Evolutionary conservation across 92 coral and sea anemone species (phyloP), one percentile per base, ranked within the genome.

Genomic region (Desmophyllum pertusum): DNA sequence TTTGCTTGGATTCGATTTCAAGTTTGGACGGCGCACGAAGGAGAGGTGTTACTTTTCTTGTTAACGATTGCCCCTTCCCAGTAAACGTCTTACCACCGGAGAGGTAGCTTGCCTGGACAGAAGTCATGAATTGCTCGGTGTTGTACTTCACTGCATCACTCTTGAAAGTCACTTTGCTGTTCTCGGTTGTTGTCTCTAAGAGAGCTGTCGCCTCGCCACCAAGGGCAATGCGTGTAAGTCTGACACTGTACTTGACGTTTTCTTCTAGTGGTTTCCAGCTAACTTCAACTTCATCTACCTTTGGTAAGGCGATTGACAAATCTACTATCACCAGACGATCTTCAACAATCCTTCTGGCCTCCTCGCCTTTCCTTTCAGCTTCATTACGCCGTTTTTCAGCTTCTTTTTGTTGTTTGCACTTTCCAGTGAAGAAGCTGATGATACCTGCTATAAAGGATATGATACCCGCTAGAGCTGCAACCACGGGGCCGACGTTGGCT

Each of bases 251-350:
- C 50, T 76, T 36, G 46, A 76, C 69, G 21, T 40, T 40, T 76
- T 38, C 17, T 59, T 76, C 81, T 23, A 76, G 50, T 36, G 69
- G 69, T n/a, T 76, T 55, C 81, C 81, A 76, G 48, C 29, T 53
- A 76, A 76, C 67, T 19, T 37, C 46, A 23, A 76, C 41, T 37
- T 76, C 68, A 55, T 76, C 68, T 19, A 3, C 18, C 9, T 76
- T 39, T 35, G 51, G 18, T 14, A 55, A 57, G 35, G 52, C 25
- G 10, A 76, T 33, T 40, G 48, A 18, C 4, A 76, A 69, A 15
- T 21, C 36, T 37, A 14, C 15, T 7, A 76, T 41, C 8, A 52
- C 45, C 21, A 76, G 68, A 18, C 69, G 81, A 55, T 76, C 81
- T 14, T 76, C 33, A 2, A 76, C 81, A 76, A 57, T 23, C 55